These are phyloP conservation scores for Myotis pilosus DNA, from an alignment of 2,797 vertebrate species.

Conservation along the genomic window DNA sequence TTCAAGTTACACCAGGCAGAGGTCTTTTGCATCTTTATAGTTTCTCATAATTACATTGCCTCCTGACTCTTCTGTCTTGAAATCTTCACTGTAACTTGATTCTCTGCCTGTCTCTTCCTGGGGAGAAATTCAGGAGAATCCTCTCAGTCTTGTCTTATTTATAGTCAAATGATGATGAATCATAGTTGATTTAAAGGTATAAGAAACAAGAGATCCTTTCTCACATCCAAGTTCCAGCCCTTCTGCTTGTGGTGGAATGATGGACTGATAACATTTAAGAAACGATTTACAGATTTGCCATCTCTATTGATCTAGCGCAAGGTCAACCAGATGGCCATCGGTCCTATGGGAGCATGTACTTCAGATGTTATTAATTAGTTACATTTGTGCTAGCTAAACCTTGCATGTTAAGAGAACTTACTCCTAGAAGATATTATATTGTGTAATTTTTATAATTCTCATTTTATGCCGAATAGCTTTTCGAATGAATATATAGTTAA, in stretches of 20 bases:
- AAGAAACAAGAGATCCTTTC: not conserved
- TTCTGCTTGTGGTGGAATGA: not conserved
- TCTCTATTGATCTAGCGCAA: not conserved
- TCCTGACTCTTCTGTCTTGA: not conserved
- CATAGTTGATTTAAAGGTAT: not conserved
- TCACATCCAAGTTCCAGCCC: not conserved
- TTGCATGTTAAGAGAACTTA: not conserved
- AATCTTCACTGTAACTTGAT: not conserved
- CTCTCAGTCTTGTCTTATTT: not conserved
- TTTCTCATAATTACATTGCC: not conserved
- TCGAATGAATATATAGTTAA: not conserved
- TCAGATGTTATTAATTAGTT: conserved; percentile 40
- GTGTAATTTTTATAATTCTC: not conserved
- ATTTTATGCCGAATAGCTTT: not conserved
- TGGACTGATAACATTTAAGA: conserved; percentile 21
- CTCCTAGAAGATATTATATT: not conserved
- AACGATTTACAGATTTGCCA: conserved; percentile 37
- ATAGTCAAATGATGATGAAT: not conserved
- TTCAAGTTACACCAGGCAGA: not conserved
- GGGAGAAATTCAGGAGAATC: not conserved
- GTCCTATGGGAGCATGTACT: not conserved
- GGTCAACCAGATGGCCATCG: conserved; percentile 36
- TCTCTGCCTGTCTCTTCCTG: not conserved
- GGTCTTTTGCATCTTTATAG: not conserved
- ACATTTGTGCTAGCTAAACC: not conserved